These are phyloP conservation scores for Sebastolobus alascanus DNA, from an alignment of 2,797 vertebrate species.

Conservation along the genomic window DNA sequence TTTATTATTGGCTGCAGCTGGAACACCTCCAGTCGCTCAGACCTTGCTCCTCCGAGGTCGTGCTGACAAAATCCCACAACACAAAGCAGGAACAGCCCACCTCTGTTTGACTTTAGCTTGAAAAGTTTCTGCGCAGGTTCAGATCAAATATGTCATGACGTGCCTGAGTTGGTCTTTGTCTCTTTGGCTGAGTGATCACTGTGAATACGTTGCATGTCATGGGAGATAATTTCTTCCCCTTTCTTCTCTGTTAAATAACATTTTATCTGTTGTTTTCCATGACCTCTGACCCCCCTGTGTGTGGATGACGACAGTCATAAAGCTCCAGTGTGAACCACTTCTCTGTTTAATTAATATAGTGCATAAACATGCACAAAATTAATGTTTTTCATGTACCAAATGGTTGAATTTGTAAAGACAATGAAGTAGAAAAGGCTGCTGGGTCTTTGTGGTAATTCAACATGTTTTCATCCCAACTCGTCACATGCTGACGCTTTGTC, in stretches of 20 bases:
- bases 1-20: conserved; percentile 78
- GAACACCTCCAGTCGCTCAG: conserved; percentile 65
- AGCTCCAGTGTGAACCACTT: neutral
- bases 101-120: conserved; percentile 38
- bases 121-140: neutral
- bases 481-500: too few species aligned
- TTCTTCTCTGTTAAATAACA: neutral
- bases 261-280: conserved; percentile 12
- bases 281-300: conserved; percentile 25
- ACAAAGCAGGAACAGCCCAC: conserved; percentile 37
- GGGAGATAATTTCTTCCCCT: conserved; percentile 1
- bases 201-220: neutral
- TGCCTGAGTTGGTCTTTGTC: neutral
- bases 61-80: conserved; percentile 53
- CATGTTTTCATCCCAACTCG: too few species aligned
- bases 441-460: neutral
- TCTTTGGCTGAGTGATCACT: neutral
- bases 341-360: neutral
- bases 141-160: neutral
- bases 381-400: neutral
- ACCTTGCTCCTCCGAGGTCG: conserved; percentile 63
- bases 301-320: conserved; percentile 10
- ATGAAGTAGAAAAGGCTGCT: too few species aligned
- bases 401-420: neutral
- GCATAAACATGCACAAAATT: neutral